phyloP scores from a whole-genome alignment of 2,888 invertebrate genomes.

The Acleris cristana region DNA sequence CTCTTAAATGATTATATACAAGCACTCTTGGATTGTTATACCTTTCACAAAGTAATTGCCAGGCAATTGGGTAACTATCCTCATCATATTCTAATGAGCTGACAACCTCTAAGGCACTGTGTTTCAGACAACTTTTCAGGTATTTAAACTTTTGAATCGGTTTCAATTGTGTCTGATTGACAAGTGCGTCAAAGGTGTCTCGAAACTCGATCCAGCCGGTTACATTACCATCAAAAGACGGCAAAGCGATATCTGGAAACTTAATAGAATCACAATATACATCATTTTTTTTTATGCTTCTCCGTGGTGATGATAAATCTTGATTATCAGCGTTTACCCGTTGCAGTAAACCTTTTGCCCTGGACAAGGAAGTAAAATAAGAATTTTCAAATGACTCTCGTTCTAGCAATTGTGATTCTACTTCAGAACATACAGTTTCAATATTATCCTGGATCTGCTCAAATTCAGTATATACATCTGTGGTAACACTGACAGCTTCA shows the following conservation, averaged over 20 bases:
- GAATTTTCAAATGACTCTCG: not conserved
- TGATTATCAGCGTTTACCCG: not conserved
- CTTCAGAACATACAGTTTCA: too few species aligned
- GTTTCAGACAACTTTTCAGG: constrained; percentile 1
- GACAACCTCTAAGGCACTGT: constrained; percentile 15
- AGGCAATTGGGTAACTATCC: constrained; percentile 33
- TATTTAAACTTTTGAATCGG: constrained; percentile 17
- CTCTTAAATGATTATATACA: constrained; percentile 32
- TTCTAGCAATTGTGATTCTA: not conserved
- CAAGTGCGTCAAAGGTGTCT: constrained; percentile 14
- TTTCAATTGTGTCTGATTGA: constrained; percentile 13
- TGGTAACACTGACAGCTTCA: too few species aligned
- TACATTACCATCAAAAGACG: not conserved
- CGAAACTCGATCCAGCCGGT: not conserved
- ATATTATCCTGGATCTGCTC: accelerated
- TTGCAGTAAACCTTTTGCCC: not conserved
- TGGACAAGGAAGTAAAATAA: not conserved
- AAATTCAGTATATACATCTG: too few species aligned
- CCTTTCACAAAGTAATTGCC: constrained; percentile 36
- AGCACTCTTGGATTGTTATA: constrained; percentile 35
- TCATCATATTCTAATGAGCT: constrained; percentile 32
- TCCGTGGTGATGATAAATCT: not conserved
- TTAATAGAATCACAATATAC: constrained; percentile 4
- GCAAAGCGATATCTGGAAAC: constrained; percentile 9
- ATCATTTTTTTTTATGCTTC: not conserved